Conservation (phyloP, 2,797 vertebrate species). For the Periparus ater region DNA sequence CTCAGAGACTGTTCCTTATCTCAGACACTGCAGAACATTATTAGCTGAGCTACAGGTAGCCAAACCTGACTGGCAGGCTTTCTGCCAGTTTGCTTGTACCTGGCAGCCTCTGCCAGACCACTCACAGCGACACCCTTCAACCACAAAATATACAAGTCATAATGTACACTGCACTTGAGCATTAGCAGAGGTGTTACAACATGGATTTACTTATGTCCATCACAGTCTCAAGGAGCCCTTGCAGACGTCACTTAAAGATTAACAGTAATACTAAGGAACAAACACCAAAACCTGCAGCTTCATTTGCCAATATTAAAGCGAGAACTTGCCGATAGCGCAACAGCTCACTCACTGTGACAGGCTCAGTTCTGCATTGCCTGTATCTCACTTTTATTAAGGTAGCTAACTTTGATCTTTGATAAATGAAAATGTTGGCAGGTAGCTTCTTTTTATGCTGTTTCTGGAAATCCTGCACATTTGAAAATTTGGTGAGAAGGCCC, state of each 20-base stretch:
- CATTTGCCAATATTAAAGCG: neutral
- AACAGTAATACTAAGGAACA: neutral
- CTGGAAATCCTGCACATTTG: neutral
- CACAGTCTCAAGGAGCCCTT: neutral
- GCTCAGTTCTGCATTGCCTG: neutral
- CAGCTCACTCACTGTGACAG: neutral
- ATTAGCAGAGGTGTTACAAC: neutral
- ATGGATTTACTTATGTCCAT: neutral
- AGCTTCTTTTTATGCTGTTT: conserved; percentile 17
- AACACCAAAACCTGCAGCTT: neutral
- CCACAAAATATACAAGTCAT: neutral
- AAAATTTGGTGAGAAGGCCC: conserved; percentile 20
- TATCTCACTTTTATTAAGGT: neutral
- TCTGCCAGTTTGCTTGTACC: neutral
- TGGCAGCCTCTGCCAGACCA: neutral
- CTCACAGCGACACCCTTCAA: neutral
- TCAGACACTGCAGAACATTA: neutral
- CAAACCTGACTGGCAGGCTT: neutral
- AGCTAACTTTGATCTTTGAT: neutral
- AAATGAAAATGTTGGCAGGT: neutral
- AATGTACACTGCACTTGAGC: neutral
- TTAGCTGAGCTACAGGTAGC: neutral
- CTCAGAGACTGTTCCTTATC: neutral
- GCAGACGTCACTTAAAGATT: neutral
- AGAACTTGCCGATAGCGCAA: neutral